Base-by-base conservation (phyloP, 1,140 invertebrate species). In the Drosophila murphyi region DNA sequence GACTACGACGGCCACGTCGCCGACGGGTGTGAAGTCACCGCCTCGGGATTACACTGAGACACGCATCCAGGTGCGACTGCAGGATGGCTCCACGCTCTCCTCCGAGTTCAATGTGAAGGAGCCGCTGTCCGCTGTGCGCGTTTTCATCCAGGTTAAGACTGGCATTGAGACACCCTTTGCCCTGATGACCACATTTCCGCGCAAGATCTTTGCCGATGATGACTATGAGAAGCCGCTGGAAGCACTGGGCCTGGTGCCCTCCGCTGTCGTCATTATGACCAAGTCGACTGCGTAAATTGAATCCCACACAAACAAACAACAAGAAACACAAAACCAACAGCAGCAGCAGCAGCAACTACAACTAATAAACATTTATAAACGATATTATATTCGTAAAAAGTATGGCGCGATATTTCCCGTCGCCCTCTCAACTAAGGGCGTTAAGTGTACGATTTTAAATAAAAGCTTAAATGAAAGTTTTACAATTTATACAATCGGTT, bases 81-180 rank as follows among this genome's bases (percentile, higher is more conserved):
- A 89, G 34, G 82, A 92, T 63, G 97, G 97, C 28, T 92, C 94
- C 65, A 94, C 95, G 1, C 83, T 98, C 4, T 95, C 94, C 0
- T 74, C 81, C 5, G 96, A 97, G 91, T 98, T 98, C 92, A 96
- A 96, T 45, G 95, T 96, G 12, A 97, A 98, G 88, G 98, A 99
- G 92, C 96, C 96, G 71, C 93, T 99, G 5, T 96, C 97, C 8
- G 97, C 97, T 28, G 98, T 99, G 28, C 95, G 97, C 97, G 80
- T 92, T 3, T 94, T 92, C 45, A 91, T 94, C 6, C 91, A 92
- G 69, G 70, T 92, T 60, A 78, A 91, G 59, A 80, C 81, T 0
- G 88, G 85, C 52, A 89, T 80, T 41, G 83, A 90, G 7, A 94
- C 94, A 52, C 93, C 92, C 35, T 96, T 96, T 88, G 94, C 94